Percentiles rank a stretch among this genome's conserved stretches.
Conservation (phyloP, 2,888 invertebrate genomes). For the Clunio marinus region DNA sequence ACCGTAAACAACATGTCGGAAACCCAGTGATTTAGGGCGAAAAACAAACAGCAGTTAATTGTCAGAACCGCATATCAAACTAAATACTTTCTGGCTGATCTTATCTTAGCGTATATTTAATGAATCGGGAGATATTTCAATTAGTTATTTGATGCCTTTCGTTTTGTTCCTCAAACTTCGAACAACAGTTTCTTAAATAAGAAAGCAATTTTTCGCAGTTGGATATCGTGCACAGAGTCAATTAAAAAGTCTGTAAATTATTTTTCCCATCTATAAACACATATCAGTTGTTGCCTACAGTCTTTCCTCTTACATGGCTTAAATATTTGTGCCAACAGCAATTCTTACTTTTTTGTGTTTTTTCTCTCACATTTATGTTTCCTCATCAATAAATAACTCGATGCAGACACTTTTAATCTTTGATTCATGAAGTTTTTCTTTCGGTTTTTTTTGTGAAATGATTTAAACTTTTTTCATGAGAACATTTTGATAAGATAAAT, state of each 20-base stretch:
- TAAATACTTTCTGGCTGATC: too few species aligned
- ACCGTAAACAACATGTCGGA: constrained; percentile 9
- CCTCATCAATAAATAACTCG: constrained; percentile 21
- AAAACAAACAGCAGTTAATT: background rate
- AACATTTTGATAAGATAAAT: too few species aligned
- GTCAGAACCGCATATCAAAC: too few species aligned
- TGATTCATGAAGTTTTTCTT: constrained; percentile 5
- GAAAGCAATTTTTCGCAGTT: constrained; percentile 15
- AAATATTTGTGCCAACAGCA: background rate
- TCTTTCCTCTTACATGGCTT: background rate
- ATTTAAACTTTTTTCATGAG: too few species aligned
- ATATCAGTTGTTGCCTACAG: constrained; percentile 26
- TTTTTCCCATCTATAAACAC: constrained; percentile 27
- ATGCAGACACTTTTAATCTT: constrained; percentile 11
- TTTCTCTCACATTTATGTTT: constrained; percentile 10
- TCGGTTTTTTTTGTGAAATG: too few species aligned
- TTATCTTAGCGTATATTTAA: too few species aligned
- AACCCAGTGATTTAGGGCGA: background rate
- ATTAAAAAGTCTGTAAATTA: constrained; percentile 36
- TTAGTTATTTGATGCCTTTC: too few species aligned
- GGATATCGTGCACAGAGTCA: constrained; percentile 36
- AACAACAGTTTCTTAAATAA: background rate
- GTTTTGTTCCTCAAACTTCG: too few species aligned
- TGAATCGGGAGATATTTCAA: constrained; percentile 12
- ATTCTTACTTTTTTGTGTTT: background rate